Evolutionary conservation across 2,113 vertebrate genomes (phyloP).

Genomic region (Genyomyrus donnyi): DNA sequence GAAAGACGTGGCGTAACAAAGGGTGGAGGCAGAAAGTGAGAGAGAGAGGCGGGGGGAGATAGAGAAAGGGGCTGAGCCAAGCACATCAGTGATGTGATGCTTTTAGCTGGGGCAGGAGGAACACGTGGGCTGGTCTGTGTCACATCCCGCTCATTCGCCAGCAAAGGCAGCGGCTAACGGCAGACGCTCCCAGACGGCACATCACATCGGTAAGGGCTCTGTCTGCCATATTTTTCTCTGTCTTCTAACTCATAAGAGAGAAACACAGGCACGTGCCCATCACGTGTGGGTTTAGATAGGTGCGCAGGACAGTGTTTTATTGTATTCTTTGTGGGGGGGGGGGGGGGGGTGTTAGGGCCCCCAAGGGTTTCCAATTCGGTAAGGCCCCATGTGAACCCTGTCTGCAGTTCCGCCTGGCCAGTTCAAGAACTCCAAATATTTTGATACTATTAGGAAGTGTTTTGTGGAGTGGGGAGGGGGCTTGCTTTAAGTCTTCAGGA

Average conservation of each 20-base stretch:
- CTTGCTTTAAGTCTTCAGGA: not conserved
- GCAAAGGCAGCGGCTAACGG: not conserved
- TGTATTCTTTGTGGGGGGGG: not conserved
- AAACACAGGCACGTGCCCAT: not conserved
- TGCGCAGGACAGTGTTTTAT: not conserved
- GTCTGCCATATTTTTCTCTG: not conserved
- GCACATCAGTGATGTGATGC: constrained; percentile 3
- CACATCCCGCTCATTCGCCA: constrained; percentile 12
- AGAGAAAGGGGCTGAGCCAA: constrained; percentile 7
- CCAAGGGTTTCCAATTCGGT: constrained; percentile 13
- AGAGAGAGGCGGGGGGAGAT: not conserved
- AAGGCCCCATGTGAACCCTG: not conserved
- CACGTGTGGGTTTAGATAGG: not conserved
- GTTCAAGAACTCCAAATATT: constrained; percentile 32
- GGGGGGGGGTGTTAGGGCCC: not conserved
- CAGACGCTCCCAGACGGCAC: not conserved
- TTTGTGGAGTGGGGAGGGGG: not conserved
- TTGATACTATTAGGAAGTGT: constrained; percentile 11
- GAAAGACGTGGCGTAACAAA: not conserved
- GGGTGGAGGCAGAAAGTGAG: not conserved
- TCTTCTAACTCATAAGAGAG: not conserved
- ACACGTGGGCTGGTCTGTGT: constrained; percentile 28
- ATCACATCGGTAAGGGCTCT: constrained; percentile 39
- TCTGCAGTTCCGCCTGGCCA: constrained; percentile 9
- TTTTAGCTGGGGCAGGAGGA: constrained; percentile 13